These are phyloP conservation scores for Erebia palarica DNA, from an alignment of 2,888 invertebrate genomes.

Conservation along the genomic window DNA sequence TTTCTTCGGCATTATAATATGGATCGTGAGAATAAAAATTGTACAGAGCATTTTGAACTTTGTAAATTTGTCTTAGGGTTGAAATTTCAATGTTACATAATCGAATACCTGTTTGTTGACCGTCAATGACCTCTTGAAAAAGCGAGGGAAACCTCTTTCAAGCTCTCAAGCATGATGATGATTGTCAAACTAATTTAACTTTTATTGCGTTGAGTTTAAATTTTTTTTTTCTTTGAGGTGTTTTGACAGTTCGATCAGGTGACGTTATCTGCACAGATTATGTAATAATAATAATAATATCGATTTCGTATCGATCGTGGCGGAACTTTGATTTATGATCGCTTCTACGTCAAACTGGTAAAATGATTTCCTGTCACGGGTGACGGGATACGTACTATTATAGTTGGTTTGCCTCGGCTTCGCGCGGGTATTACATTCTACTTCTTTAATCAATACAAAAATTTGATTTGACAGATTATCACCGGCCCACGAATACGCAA, in stretches of 20 bases:
- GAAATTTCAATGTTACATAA: conserved; percentile 21
- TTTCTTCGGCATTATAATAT: conserved; percentile 42
- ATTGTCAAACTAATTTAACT: conserved; percentile 2
- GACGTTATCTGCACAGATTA: conserved; percentile 26
- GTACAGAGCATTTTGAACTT: conserved; percentile 30
- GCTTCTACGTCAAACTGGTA: background rate
- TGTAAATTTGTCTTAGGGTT: conserved; percentile 22
- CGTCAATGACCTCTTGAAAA: conserved; percentile 73
- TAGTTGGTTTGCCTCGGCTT: background rate
- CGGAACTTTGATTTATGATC: conserved; percentile 26
- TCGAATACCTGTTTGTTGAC: conserved; percentile 72
- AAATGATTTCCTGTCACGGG: background rate
- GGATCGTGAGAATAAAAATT: conserved; percentile 48
- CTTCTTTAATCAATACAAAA: too few species aligned
- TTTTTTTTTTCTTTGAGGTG: conserved; percentile 7
- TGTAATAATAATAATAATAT: conserved; percentile 25
- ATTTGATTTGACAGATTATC: too few species aligned
- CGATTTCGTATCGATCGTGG: conserved; percentile 9
- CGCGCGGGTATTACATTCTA: background rate
- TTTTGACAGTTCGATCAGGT: conserved; percentile 25
- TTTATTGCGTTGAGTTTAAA: background rate
- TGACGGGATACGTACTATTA: background rate
- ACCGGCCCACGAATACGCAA: too few species aligned
- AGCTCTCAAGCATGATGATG: conserved; percentile 27
- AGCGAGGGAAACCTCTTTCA: conserved; percentile 49